These are phyloP conservation scores for Melolontha melolontha DNA, from an alignment of 2,888 invertebrate genomes.

Conservation along the genomic window DNA sequence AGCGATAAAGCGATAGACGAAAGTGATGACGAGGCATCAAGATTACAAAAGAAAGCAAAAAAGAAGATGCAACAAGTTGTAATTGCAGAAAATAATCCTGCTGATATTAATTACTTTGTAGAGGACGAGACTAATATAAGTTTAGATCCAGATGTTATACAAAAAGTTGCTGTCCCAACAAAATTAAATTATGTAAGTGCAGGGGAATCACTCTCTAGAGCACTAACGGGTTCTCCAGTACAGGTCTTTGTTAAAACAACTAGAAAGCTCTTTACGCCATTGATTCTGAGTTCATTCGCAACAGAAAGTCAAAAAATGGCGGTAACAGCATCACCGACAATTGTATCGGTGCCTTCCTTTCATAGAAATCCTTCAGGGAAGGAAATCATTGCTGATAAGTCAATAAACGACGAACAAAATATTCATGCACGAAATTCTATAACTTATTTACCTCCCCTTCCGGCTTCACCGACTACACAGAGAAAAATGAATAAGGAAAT, in stretches of 20 bases:
- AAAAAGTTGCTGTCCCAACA: slow-evolving; percentile 57
- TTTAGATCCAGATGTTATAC: slow-evolving; percentile 52
- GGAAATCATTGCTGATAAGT: slow-evolving; percentile 18
- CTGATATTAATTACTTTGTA: slow-evolving; percentile 5
- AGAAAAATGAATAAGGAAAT: slow-evolving; percentile 73
- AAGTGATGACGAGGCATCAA: slow-evolving; percentile 59
- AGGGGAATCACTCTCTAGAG: slow-evolving; percentile 38
- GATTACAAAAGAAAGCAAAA: slow-evolving; percentile 42
- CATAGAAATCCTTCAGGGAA: slow-evolving; percentile 24
- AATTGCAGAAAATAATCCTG: slow-evolving; percentile 38
- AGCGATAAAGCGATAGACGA: slow-evolving; percentile 55
- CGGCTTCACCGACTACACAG: slow-evolving; percentile 70
- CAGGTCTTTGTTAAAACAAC: slow-evolving; percentile 86
- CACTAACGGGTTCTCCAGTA: slow-evolving; percentile 57
- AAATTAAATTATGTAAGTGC: slow-evolving; percentile 53
- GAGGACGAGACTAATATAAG: slow-evolving; percentile 30
- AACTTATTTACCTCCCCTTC: slow-evolving; percentile 68
- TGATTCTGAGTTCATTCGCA: slow-evolving; percentile 51
- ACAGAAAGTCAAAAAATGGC: slow-evolving; percentile 48
- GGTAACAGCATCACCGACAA: slow-evolving; percentile 41
- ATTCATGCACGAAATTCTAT: slow-evolving; percentile 46
- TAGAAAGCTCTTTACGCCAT: slow-evolving; percentile 81
- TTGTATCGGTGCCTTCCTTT: slow-evolving; percentile 41
- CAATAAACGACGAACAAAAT: slow-evolving; percentile 50
- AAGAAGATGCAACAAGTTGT: slow-evolving; percentile 51